These are phyloP conservation scores for Bolinopsis microptera DNA, from an alignment of 37 sponge, comb jelly and placozoan species.

Conservation along the genomic window DNA sequence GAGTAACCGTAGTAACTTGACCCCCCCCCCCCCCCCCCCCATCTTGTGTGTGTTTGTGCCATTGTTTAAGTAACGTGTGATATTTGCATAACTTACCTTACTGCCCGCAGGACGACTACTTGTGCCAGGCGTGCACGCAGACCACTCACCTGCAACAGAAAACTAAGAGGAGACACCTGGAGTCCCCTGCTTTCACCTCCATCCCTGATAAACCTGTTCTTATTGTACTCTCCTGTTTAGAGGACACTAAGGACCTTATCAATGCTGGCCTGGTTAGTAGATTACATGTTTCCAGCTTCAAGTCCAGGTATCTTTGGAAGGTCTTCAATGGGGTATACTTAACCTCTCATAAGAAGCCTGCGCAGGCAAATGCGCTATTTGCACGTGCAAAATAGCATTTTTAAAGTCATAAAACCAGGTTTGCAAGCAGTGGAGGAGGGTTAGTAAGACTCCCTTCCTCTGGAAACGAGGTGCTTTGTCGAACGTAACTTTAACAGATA, in stretches of 20 bases:
- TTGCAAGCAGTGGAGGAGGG: constrained; percentile 20
- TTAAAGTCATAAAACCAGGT: too few relatives aligned
- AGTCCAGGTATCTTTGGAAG: too few relatives aligned
- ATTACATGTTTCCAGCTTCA: too few relatives aligned
- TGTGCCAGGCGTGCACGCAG: constrained; percentile 33
- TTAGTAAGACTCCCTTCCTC: not conserved
- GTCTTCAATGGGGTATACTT: too few relatives aligned
- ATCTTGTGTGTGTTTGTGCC: too few relatives aligned
- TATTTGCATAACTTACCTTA: too few relatives aligned
- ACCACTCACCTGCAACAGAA: not conserved
- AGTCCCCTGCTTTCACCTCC: not conserved
- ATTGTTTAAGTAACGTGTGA: too few relatives aligned
- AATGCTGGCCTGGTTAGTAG: not conserved
- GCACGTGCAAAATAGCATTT: too few relatives aligned
- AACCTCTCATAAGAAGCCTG: too few relatives aligned
- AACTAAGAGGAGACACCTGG: not conserved
- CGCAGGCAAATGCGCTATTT: too few relatives aligned
- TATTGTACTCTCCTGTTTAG: constrained; percentile 8
- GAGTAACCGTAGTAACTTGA: too few relatives aligned
- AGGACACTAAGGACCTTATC: not conserved
- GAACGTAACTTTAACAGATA: not conserved
- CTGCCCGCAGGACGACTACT: not conserved
- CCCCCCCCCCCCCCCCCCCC: too few relatives aligned
- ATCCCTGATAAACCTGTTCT: constrained; percentile 23
- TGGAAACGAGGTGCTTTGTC: constrained; percentile 12